A percentile compares a stretch with the other conserved stretches of the same genome.
Conservation (phyloP, 2,113 vertebrate species). For the Apodemus sylvaticus region DNA sequence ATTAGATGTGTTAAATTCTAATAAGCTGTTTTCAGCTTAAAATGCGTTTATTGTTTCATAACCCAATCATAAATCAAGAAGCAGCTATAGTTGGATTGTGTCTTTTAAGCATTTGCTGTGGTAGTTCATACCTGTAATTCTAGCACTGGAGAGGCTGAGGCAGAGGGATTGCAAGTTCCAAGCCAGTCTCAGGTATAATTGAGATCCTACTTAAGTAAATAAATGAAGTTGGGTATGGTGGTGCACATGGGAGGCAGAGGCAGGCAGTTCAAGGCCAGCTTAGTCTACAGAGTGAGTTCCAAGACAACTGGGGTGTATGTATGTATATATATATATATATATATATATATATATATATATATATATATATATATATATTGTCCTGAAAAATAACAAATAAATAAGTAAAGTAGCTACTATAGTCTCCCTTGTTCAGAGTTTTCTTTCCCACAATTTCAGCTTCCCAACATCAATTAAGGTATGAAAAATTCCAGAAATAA, state of each 20-base stretch:
- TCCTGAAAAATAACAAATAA: background rate
- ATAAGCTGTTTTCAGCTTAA: background rate
- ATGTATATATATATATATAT: too few species aligned
- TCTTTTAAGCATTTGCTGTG: background rate
- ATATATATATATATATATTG: too few species aligned
- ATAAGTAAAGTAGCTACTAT: background rate
- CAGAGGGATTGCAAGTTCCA: background rate
- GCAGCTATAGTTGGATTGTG: background rate
- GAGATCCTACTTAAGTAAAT: background rate
- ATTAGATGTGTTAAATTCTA: background rate
- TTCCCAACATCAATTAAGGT: background rate
- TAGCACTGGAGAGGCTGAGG: background rate
- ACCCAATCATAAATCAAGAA: background rate
- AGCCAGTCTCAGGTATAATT: background rate
- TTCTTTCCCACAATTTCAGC: background rate
- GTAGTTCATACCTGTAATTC: background rate
- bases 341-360: too few species aligned
- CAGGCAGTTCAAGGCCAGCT: background rate
- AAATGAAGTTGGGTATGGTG: background rate
- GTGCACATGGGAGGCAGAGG: background rate
- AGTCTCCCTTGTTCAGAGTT: background rate
- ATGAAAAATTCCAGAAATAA: constrained; percentile 15
- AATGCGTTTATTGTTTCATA: background rate
- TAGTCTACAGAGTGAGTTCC: background rate
- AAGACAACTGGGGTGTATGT: background rate